Conservation (phyloP, 1,140 invertebrate species). For the Ceratina japonica region DNA sequence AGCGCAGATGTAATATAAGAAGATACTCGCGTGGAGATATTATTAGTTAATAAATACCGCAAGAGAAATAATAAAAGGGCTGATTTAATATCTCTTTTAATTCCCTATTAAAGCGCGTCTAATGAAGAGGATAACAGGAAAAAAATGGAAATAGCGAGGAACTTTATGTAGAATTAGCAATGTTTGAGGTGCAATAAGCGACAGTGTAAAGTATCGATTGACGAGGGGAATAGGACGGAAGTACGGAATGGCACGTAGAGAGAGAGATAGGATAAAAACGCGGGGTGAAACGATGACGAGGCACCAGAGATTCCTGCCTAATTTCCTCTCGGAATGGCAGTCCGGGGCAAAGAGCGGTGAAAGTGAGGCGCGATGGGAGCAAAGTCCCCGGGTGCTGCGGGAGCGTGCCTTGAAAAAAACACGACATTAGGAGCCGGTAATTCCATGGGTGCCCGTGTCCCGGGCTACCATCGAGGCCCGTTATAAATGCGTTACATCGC, state of each 20-base stretch:
- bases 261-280: slow-evolving; percentile 3
- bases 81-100: not conserved
- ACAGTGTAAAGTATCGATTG: not conserved
- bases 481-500: slow-evolving; percentile 47
- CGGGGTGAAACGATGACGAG: slow-evolving; percentile 3
- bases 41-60: not conserved
- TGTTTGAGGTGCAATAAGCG: not conserved
- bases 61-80: not conserved
- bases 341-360: slow-evolving; percentile 28
- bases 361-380: slow-evolving; percentile 16
- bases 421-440: slow-evolving; percentile 46
- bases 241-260: not conserved
- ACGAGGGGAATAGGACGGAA: too few relatives aligned
- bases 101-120: not conserved
- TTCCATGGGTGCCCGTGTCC: slow-evolving; percentile 32
- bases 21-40: not conserved
- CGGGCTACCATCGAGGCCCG: slow-evolving; percentile 38
- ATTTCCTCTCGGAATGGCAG: not conserved
- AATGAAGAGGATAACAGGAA: not conserved
- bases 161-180: too few relatives aligned
- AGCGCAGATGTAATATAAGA: not conserved
- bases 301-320: slow-evolving; percentile 8
- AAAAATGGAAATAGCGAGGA: too few relatives aligned
- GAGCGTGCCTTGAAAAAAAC: slow-evolving; percentile 20
- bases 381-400: slow-evolving; percentile 1